These are phyloP conservation scores for Dinothrombium tinctorium DNA, from an alignment of 1,140 invertebrate genomes.

Conservation along the genomic window DNA sequence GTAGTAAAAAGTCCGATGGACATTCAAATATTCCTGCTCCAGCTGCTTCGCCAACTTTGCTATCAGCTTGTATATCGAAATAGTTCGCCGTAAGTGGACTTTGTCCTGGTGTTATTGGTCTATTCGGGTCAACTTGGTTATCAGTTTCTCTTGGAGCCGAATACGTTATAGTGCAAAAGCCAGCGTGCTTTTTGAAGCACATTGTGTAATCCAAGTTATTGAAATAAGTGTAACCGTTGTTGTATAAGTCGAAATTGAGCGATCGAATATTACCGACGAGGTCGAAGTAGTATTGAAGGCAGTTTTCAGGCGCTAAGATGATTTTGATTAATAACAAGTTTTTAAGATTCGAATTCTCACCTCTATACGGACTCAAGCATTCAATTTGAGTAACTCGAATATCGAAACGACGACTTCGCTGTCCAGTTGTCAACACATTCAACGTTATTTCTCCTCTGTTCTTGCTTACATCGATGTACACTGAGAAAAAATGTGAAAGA, in stretches of 20 bases:
- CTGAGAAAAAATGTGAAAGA: constrained; percentile 21
- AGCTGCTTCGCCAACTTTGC: constrained; percentile 20
- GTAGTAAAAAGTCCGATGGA: constrained; percentile 39
- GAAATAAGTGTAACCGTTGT: constrained; percentile 18
- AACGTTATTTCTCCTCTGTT: constrained; percentile 10
- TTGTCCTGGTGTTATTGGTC: background rate
- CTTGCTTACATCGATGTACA: constrained; percentile 32
- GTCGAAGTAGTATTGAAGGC: constrained; percentile 46
- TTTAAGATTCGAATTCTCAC: constrained; percentile 20
- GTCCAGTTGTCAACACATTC: constrained; percentile 25
- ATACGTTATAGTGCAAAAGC: constrained; percentile 26
- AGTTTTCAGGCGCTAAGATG: constrained; percentile 38
- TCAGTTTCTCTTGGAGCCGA: constrained; percentile 6
- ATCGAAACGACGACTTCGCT: constrained; percentile 10
- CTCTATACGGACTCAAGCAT: constrained; percentile 23
- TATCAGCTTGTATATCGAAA: constrained; percentile 3
- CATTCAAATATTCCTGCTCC: constrained; percentile 43
- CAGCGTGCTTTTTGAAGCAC: constrained; percentile 16
- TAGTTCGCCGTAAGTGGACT: background rate
- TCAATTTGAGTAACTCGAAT: constrained; percentile 13
- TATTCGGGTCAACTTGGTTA: background rate
- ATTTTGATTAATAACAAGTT: background rate
- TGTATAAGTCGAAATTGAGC: constrained; percentile 27
- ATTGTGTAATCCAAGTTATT: constrained; percentile 30
- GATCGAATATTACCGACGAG: constrained; percentile 36